Evolutionary conservation across 1,140 invertebrate species (phyloP).

Genomic region (Drosophila biarmipes): DNA sequence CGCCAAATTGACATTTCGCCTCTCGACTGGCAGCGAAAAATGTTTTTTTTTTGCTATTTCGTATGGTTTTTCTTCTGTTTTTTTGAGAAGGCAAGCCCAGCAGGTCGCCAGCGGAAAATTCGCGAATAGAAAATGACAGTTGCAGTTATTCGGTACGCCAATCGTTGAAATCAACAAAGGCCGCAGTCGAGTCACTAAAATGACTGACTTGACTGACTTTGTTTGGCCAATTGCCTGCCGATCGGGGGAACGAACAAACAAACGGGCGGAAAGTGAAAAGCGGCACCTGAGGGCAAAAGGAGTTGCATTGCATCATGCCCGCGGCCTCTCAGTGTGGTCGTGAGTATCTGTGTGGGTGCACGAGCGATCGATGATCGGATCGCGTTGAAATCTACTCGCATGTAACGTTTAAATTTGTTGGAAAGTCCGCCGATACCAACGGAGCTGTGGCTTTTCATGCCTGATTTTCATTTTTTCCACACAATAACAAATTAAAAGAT

Average conservation of each 20-base stretch:
- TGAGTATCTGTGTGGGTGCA: slow-evolving; percentile 66
- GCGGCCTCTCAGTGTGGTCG: slow-evolving; percentile 13
- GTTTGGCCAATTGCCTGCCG: slow-evolving; percentile 57
- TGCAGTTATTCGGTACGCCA: slow-evolving; percentile 69
- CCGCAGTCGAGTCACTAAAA: slow-evolving; percentile 58
- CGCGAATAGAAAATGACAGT: slow-evolving; percentile 76
- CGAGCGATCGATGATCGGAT: slow-evolving; percentile 71
- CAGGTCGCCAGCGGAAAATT: slow-evolving; percentile 61
- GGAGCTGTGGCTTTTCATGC: slow-evolving; percentile 50
- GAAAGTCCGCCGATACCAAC: slow-evolving; percentile 16
- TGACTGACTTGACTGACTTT: slow-evolving; percentile 70
- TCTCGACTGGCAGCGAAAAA: slow-evolving; percentile 64
- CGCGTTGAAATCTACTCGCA: slow-evolving; percentile 81
- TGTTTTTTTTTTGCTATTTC: slow-evolving; percentile 21
- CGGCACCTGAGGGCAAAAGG: slow-evolving; percentile 76
- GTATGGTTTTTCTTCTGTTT: slow-evolving; percentile 8
- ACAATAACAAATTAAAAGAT: background rate
- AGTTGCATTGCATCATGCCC: slow-evolving; percentile 59
- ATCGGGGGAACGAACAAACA: slow-evolving; percentile 8
- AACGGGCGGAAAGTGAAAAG: slow-evolving; percentile 58
- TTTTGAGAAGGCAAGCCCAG: slow-evolving; percentile 70
- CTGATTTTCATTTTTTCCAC: slow-evolving; percentile 46
- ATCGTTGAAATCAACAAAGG: slow-evolving; percentile 64
- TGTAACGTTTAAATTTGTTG: slow-evolving; percentile 81
- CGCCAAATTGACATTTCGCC: slow-evolving; percentile 77